These are phyloP conservation scores for Agonopterix alstromeriana DNA, from an alignment of 2,888 invertebrate species.

Conservation along the genomic window DNA sequence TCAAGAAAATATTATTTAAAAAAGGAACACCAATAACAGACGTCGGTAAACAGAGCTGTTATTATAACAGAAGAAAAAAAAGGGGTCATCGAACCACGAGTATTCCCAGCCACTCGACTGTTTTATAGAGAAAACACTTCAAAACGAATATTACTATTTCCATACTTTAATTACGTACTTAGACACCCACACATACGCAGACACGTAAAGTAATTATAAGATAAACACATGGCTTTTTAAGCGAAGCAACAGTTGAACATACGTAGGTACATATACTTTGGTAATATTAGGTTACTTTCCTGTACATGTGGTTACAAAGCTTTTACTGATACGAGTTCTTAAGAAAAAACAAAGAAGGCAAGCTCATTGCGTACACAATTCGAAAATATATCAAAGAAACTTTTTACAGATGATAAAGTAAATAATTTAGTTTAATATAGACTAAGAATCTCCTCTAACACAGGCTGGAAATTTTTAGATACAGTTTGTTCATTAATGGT, in stretches of 20 bases:
- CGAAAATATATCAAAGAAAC: too few relatives aligned
- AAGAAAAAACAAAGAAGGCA: too few relatives aligned
- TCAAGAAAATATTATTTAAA: constrained; percentile 19
- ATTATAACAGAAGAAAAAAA: constrained; percentile 61
- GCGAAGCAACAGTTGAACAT: constrained; percentile 31
- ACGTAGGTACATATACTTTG: constrained; percentile 29
- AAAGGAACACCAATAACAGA: constrained; percentile 44
- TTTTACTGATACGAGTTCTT: constrained; percentile 1
- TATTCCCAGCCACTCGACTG: constrained; percentile 69
- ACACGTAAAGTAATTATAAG: constrained; percentile 50
- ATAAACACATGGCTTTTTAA: constrained; percentile 67
- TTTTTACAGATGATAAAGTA: too few relatives aligned
- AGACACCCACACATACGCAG: constrained; percentile 46
- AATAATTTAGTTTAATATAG: too few relatives aligned
- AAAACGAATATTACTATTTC: constrained; percentile 75
- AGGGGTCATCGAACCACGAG: constrained; percentile 55
- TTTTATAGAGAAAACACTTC: constrained; percentile 76
- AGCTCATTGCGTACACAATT: too few relatives aligned
- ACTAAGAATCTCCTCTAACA: too few relatives aligned
- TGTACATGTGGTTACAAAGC: constrained; percentile 12
- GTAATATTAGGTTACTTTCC: constrained; percentile 52
- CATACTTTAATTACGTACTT: constrained; percentile 70
- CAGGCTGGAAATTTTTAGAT: too few relatives aligned
- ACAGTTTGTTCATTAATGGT: too few relatives aligned
- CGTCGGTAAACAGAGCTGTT: constrained; percentile 60